Conservation (phyloP, 2,888 invertebrate species). For the Nephrotoma appendiculata region DNA sequence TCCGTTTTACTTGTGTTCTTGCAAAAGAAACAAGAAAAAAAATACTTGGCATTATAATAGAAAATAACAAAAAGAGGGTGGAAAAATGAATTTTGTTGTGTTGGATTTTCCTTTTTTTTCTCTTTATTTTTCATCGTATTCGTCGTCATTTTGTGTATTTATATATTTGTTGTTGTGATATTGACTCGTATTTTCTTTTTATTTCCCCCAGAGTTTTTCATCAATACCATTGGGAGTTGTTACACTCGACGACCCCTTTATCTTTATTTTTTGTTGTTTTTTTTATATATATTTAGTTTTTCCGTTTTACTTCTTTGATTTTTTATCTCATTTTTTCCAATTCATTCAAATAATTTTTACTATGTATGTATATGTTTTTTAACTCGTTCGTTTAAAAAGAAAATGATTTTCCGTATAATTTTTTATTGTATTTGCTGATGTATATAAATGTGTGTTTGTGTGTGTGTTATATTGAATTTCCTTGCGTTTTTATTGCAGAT, state of each 20-base stretch:
- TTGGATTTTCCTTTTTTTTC: not conserved
- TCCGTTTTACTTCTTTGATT: not conserved
- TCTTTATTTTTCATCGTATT: not conserved
- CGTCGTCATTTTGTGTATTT: not conserved
- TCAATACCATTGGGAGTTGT: constrained; percentile 8
- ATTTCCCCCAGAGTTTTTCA: constrained; percentile 6
- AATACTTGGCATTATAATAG: not conserved
- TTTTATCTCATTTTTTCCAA: not conserved
- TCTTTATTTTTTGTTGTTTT: not conserved
- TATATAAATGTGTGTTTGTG: not conserved
- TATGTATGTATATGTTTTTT: not conserved
- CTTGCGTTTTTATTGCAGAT: not conserved
- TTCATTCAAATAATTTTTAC: not conserved
- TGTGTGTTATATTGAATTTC: not conserved
- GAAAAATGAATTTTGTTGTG: not conserved
- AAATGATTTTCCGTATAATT: not conserved
- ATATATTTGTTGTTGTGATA: constrained; percentile 1
- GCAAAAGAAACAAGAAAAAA: not conserved
- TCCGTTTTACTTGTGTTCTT: not conserved
- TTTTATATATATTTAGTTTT: not conserved
- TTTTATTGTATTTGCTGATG: not conserved
- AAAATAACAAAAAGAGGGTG: not conserved
- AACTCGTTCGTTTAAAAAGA: not conserved
- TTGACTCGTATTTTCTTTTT: constrained; percentile 6
- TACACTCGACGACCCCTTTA: constrained; percentile 5